Evolutionary conservation across 2,888 invertebrate genomes (phyloP).

Genomic region (Xestoiulus laeticollis): DNA sequence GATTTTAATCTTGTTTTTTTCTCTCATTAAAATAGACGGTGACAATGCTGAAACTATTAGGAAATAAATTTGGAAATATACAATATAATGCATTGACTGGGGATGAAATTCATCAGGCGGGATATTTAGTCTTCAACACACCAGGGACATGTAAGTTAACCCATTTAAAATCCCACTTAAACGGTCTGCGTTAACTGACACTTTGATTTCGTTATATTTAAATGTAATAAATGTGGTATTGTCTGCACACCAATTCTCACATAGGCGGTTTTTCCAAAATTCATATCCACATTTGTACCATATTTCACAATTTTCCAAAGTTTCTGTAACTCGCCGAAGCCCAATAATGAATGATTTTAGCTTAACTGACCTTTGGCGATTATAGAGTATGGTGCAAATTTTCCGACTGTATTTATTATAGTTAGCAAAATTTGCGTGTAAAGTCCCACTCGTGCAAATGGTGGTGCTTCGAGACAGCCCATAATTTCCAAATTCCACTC

Average conservation of each 20-base stretch:
- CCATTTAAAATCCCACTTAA: background rate
- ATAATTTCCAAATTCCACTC: slow-evolving; percentile 6
- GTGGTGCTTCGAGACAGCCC: background rate
- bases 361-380: background rate
- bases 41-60: background rate
- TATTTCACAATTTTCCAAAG: slow-evolving; percentile 28
- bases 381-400: too few relatives aligned
- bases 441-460: background rate
- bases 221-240: background rate
- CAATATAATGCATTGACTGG: background rate
- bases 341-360: slow-evolving; percentile 21
- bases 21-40: background rate
- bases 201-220: background rate
- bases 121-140: background rate
- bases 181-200: background rate
- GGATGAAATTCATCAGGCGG: background rate
- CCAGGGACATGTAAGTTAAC: background rate
- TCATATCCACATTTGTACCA: background rate
- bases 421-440: background rate
- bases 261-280: background rate
- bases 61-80: background rate
- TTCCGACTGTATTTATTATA: background rate
- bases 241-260: background rate
- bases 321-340: slow-evolving; percentile 3
- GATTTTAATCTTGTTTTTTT: background rate